Conservation (phyloP, 2,888 invertebrate genomes). For the Pilophorus perplexus region DNA sequence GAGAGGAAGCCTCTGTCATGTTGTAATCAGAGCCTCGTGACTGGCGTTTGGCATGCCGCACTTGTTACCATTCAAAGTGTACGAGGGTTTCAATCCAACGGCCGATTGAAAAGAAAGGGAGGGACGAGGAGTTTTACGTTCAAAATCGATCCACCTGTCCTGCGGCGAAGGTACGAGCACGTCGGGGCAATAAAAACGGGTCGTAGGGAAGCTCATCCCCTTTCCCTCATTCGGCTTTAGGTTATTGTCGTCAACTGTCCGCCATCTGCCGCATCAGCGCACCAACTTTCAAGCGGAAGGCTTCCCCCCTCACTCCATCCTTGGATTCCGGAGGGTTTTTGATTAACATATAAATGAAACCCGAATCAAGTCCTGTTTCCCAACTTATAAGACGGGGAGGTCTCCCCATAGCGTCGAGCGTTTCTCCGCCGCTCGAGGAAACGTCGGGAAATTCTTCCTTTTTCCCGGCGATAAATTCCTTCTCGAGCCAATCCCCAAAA, state of each 20-base stretch:
- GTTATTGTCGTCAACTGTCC: constrained; percentile 35
- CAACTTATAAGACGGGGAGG: constrained; percentile 12
- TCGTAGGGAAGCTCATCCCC: constrained; percentile 1
- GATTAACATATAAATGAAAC: constrained; percentile 38
- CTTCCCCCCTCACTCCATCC: not conserved
- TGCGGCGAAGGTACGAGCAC: constrained; percentile 21
- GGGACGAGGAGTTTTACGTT: not conserved
- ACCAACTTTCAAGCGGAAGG: constrained; percentile 8
- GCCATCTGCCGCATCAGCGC: constrained; percentile 35
- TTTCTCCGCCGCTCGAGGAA: no score
- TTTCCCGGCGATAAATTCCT: no score
- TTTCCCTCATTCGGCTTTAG: constrained; percentile 8
- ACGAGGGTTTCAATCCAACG: no score
- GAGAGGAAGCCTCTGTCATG: no score
- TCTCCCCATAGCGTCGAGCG: not conserved
- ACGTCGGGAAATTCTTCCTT: no score
- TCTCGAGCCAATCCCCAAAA: no score
- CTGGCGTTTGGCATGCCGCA: no score
- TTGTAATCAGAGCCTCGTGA: no score
- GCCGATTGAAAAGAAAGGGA: no score
- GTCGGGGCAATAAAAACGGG: constrained; percentile 26
- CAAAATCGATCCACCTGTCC: constrained; percentile 32
- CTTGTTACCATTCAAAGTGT: no score
- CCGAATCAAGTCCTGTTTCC: constrained; percentile 21
- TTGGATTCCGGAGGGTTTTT: constrained; percentile 13